These are phyloP conservation scores for Coreoperca whiteheadi DNA, from an alignment of 2,113 vertebrate species.

Conservation along the genomic window DNA sequence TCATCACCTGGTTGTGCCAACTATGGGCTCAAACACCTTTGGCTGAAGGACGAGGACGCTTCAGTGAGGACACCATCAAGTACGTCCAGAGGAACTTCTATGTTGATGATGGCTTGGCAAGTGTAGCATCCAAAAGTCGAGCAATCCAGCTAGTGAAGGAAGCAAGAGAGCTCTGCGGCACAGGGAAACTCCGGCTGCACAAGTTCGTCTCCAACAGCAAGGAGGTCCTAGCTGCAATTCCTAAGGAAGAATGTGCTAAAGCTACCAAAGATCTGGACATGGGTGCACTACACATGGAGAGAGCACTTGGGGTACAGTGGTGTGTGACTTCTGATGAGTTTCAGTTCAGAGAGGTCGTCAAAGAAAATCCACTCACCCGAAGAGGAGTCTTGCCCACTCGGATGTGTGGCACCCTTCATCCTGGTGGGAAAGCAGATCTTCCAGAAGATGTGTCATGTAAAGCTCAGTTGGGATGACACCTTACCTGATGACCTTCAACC, in stretches of 20 bases:
- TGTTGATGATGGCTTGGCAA: no score
- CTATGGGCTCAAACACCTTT: no score
- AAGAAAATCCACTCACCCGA: not conserved
- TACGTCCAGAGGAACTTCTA: no score
- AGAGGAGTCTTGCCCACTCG: slow-evolving; percentile 16
- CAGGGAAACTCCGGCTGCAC: not conserved
- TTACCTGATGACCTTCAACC: not conserved
- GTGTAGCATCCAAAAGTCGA: no score
- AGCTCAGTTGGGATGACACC: not conserved
- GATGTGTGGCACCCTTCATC: not conserved
- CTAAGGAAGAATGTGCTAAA: not conserved
- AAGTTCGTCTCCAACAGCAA: not conserved
- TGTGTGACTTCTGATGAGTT: slow-evolving; percentile 17
- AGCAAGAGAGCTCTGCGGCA: no score
- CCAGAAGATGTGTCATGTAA: not conserved
- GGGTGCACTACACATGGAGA: not conserved
- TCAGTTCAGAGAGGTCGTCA: slow-evolving; percentile 14
- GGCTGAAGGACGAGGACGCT: no score
- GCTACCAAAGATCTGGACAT: not conserved
- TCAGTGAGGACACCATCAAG: no score
- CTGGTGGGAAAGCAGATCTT: not conserved
- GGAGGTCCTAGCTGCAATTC: not conserved
- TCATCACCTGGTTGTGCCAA: no score
- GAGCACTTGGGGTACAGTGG: not conserved
- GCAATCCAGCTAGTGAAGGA: not conserved